Percentiles rank a stretch among this genome's conserved stretches.
These are phyloP conservation scores for Setipinna tenuifilis DNA, from an alignment of 2,797 vertebrate genomes.

Conservation along the genomic window DNA sequence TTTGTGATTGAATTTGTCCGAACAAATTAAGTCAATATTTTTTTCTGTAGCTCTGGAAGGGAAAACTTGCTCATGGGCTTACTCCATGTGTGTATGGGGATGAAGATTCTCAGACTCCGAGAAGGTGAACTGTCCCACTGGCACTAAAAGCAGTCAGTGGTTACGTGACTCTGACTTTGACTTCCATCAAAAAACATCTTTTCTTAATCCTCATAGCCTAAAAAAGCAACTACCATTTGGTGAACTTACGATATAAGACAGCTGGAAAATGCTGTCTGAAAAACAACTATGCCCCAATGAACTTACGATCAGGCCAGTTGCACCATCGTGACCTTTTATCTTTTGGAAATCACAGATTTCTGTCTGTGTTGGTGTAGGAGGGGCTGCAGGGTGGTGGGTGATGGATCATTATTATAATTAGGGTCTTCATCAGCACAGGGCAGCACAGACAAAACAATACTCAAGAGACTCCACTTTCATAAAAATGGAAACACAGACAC, in stretches of 20 bases:
- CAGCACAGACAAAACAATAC: slow-evolving; percentile 55
- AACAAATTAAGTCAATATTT: slow-evolving; percentile 19
- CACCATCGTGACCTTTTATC: neutral
- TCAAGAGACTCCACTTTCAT: slow-evolving; percentile 43
- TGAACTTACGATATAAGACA: neutral
- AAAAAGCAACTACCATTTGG: neutral
- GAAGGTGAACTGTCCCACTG: slow-evolving; percentile 5
- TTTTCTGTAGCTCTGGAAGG: slow-evolving; percentile 14
- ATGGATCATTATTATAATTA: neutral
- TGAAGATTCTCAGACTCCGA: neutral
- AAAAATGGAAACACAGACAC: slow-evolving; percentile 53
- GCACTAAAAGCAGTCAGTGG: neutral
- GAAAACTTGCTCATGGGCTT: neutral
- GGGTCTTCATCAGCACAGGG: neutral
- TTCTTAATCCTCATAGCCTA: neutral
- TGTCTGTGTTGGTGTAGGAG: neutral
- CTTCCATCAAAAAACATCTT: neutral
- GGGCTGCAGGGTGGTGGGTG: neutral
- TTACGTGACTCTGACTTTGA: neutral
- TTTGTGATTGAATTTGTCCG: slow-evolving; percentile 21
- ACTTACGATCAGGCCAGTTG: neutral
- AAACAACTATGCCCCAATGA: neutral
- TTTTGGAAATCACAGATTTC: neutral
- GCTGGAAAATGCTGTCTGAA: neutral
- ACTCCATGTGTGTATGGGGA: neutral